Evolutionary conservation across 1,140 invertebrate genomes (phyloP).

Genomic region (Euwallacea fornicatus): DNA sequence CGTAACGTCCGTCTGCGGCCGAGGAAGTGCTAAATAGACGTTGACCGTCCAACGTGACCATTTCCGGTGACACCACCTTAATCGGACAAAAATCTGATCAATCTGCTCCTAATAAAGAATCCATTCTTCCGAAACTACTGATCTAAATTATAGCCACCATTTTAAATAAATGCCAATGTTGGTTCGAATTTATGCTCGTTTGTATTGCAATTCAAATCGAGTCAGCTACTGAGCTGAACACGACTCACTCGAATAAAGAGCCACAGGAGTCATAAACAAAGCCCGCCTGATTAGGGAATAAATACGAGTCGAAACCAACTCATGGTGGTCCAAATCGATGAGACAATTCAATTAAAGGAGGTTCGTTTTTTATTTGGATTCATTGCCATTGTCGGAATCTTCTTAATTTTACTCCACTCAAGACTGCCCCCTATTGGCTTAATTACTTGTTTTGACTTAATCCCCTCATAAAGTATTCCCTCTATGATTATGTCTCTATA

Average conservation of each 20-base stretch:
- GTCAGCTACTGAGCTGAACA: slow-evolving; percentile 37
- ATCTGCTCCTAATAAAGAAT: neutral
- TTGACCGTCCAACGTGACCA: too few species aligned
- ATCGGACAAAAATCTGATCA: too few species aligned
- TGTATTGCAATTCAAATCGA: slow-evolving; percentile 44
- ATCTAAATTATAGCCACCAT: slow-evolving; percentile 21
- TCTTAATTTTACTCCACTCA: slow-evolving; percentile 22
- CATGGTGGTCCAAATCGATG: slow-evolving; percentile 41
- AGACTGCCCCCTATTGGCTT: neutral
- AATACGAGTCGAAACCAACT: slow-evolving; percentile 39
- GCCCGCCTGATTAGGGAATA: slow-evolving; percentile 43
- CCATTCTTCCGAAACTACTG: neutral
- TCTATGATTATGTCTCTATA: neutral
- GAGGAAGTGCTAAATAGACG: too few species aligned
- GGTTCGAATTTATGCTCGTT: slow-evolving; percentile 41
- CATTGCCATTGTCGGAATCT: slow-evolving; percentile 13
- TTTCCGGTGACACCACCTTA: too few species aligned
- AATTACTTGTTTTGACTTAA: slow-evolving; percentile 11
- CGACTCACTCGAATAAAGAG: slow-evolving; percentile 36
- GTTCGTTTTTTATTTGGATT: slow-evolving; percentile 33
- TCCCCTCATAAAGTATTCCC: too few species aligned
- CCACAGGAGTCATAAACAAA: slow-evolving; percentile 44
- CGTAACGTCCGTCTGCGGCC: too few species aligned
- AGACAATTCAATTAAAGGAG: slow-evolving; percentile 45
- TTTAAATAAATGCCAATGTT: slow-evolving; percentile 41